Evolutionary conservation across 2,113 vertebrate genomes (phyloP).

Genomic region (Agapornis roseicollis): DNA sequence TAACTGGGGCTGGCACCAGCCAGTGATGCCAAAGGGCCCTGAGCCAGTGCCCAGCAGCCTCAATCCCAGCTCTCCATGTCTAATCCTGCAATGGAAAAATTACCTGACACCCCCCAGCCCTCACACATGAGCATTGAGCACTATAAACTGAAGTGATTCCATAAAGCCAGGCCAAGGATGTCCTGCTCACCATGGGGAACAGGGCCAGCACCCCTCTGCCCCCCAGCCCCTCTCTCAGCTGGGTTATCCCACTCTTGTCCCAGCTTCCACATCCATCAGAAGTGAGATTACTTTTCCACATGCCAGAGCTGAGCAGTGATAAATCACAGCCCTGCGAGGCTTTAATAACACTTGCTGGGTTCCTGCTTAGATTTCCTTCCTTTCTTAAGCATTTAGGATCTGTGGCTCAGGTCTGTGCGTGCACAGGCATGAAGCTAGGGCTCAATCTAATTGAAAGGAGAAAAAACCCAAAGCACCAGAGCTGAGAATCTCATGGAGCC

Average conservation of each 20-base stretch:
- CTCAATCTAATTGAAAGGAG: neutral
- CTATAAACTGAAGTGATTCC: neutral
- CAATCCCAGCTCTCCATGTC: neutral
- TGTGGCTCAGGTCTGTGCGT: neutral
- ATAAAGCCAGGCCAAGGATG: neutral
- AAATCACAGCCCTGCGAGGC: neutral
- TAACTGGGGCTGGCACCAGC: rapidly evolving
- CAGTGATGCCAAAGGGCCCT: neutral
- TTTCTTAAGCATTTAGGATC: neutral
- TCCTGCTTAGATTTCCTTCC: neutral
- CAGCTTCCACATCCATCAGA: neutral
- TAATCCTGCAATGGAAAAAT: neutral
- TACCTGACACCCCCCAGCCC: neutral
- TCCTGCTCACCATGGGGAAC: rapidly evolving
- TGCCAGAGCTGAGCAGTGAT: neutral
- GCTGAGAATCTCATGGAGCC: neutral
- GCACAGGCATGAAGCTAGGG: neutral
- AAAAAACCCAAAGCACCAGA: neutral
- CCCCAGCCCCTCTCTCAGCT: neutral
- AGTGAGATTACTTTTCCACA: neutral
- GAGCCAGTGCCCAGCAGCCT: neutral
- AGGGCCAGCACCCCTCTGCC: neutral
- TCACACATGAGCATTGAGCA: rapidly evolving
- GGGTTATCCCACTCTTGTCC: neutral
- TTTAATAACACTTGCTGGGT: neutral